Conservation (phyloP, 64 coral and sea anemone species). For the Hydrozoanthus tunicans region DNA sequence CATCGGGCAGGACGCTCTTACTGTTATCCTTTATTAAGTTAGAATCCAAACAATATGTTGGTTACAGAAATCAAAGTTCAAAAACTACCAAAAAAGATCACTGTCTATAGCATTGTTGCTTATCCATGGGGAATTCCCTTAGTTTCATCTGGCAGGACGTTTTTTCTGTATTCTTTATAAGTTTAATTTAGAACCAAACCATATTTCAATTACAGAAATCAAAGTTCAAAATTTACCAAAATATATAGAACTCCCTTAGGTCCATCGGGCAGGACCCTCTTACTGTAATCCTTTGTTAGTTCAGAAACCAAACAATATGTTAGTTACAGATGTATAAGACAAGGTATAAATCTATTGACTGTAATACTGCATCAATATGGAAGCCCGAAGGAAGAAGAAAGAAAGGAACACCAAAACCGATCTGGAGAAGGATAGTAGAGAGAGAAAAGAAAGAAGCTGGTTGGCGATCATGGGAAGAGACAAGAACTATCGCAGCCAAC, state of each 20-base stretch:
- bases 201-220: not conserved
- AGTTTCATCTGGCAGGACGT: slow-evolving; percentile 92
- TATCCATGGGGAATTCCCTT: slow-evolving; percentile 94
- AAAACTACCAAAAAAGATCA: no score
- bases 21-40: slow-evolving; percentile 59
- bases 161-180: slow-evolving; percentile 67
- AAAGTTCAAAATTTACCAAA: no score
- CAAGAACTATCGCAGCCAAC: no score
- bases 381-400: no score
- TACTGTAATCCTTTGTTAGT: slow-evolving; percentile 69
- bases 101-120: slow-evolving; percentile 60
- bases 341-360: no score
- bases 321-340: not conserved
- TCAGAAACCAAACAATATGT: not conserved
- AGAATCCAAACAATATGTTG: not conserved
- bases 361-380: no score
- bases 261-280: slow-evolving; percentile 90
- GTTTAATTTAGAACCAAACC: not conserved
- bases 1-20: slow-evolving; percentile 90
- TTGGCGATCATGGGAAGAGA: no score
- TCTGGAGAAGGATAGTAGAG: no score
- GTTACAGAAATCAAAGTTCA: not conserved
- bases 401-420: no score
- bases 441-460: no score
- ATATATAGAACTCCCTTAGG: slow-evolving; percentile 62